Conservation (phyloP, 2,888 invertebrate species). For the Drosophila anomalipes region DNA sequence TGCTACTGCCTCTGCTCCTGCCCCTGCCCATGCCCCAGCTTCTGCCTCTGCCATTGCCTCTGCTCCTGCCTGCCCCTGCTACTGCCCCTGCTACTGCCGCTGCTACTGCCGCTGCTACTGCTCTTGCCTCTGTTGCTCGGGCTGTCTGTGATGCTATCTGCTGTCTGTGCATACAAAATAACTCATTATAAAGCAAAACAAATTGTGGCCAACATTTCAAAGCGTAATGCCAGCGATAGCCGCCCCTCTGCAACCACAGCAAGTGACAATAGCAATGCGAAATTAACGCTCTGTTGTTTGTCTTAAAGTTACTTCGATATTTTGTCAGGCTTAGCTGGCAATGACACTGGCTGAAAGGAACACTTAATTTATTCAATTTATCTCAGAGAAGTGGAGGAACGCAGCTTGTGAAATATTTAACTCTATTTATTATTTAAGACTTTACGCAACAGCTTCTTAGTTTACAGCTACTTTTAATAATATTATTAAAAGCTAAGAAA, state of each 20-base stretch:
- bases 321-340: constrained; percentile 56
- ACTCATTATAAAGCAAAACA: constrained; percentile 76
- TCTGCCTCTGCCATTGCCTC: not conserved
- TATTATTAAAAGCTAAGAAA: not conserved
- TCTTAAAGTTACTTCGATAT: constrained; percentile 61
- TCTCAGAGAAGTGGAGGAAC: not conserved
- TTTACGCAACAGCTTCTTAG: not conserved
- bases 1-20: not conserved
- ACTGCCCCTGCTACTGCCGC: not conserved
- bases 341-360: constrained; percentile 28
- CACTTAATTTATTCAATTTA: not conserved
- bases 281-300: constrained; percentile 53
- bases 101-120: not conserved
- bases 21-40: no score
- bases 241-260: not conserved
- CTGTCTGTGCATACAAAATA: constrained; percentile 53
- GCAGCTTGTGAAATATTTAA: not conserved
- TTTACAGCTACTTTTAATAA: not conserved
- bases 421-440: not conserved
- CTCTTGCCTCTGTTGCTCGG: not conserved
- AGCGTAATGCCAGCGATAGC: constrained; percentile 58
- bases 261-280: constrained; percentile 22
- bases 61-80: not conserved
- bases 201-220: constrained; percentile 74
- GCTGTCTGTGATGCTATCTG: constrained; percentile 11